Evolutionary conservation across 2,797 vertebrate genomes (phyloP), one percentile per base, ranked within the genome.

Genomic region (Halcyon chelicuti): DNA sequence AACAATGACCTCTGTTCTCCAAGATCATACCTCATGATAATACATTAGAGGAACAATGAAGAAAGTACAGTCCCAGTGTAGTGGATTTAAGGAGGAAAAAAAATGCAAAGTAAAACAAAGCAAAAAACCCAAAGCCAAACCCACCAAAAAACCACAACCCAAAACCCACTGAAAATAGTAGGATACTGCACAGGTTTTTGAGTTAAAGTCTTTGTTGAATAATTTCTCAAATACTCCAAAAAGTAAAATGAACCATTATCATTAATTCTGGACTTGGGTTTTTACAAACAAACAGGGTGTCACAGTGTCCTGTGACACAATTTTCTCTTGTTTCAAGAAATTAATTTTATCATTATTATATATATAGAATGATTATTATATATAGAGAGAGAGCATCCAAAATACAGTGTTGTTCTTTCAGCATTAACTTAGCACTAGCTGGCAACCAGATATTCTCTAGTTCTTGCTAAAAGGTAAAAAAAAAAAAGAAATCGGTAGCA

Each of bases 191-290:
- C 1, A 46, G 37, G 8, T 46, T 81, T 26, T 77, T 49, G 7
- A 57, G 9, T 25, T 18, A 17, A 12, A 61, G 9, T 2, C 7
- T 63, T 49, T 46, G 10, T 7, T 44, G 25, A 87, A 44, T 72
- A 31, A 65, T 20, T 57, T 63, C 28, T 67, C 15, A 51, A 65
- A 68, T 39, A 77, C 16, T 42, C 31, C 62, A 68, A 72, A 73
- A 93, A 1, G 2, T 22, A 58, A 1, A 0, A 51, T 2, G 0
- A 68, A 31, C 7, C 8, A 4, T 16, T 44, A 57, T 17, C 21
- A 55, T 31, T 67, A 55, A 49, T 46, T 61, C 52, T 31, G 37
- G 14, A 76, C 16, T 22, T 35, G 5, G 74, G 42, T 11, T 49
- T 71, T 71, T 90, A 52, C 26, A 70, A 70, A 39, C 40, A 40